Base-by-base conservation (phyloP, 2,888 invertebrate genomes). In the Phania funesta region DNA sequence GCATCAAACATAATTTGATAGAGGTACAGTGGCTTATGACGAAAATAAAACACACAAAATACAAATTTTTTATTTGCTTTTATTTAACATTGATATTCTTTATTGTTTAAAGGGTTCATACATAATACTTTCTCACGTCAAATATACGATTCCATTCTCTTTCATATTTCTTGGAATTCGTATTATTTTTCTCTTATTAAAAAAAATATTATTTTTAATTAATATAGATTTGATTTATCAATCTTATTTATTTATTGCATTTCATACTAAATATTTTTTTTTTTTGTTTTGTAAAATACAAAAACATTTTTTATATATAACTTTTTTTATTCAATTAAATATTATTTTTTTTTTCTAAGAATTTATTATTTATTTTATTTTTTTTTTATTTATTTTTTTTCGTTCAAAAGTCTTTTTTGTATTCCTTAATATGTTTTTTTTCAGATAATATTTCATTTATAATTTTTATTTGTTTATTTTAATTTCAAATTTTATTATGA, bases 401-500 rank as follows among this genome's bases (percentile, higher is more conserved):
- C 44, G 8, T 60, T 74, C 44, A 71, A 75, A 81, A 82, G 74
- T 77, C 74, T 77, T 82, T 73, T 77, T 77, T 75, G 65, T 75
- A 52, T 74, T 77, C 68, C 81, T 82, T 74, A 74, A 81, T 70
- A 74, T 60, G 75, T 60, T 60, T 60, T 38, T 54, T 26, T 16
- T 67, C 18, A 22, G 38, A 64, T 67, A 50, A 62, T 73, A 67
- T 76, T 68, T 80, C 9, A 13, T 13, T 22, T 41, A 4, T 50
- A 24, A n/a, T 50, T 65, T 26, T 13, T 24, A 54, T 52, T 5
- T 41, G 44, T 60, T 44, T 35, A 22, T 6, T 44, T 35, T n/a
- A 64, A 26, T 56, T 48, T n/a, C n/a, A n/a, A n/a, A n/a, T n/a
- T n/a, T n/a, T n/a, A n/a, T n/a, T 26, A 11, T 56, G 13, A 8